Percentiles rank a stretch among this genome's conserved stretches.
phyloP scores from a whole-genome alignment of 1,140 invertebrate species.

The Euura saliciscinereae region DNA sequence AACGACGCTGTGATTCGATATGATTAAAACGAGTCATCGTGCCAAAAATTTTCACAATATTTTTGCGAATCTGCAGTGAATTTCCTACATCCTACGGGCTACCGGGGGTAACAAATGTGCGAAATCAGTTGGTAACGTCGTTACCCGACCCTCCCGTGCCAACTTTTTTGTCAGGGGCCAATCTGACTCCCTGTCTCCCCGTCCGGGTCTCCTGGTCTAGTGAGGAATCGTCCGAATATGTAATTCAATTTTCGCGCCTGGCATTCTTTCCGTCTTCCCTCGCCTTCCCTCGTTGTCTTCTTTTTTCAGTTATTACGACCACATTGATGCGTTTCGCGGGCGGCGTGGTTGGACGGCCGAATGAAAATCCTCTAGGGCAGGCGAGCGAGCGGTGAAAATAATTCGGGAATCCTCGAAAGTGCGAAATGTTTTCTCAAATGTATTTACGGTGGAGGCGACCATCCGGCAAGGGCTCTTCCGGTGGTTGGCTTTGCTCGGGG shows the following conservation, averaged over 20 bases:
- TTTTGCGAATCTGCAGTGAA: no score
- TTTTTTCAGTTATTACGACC: constrained; percentile 1
- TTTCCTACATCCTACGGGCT: no score
- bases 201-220: not conserved
- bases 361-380: not conserved
- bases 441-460: constrained; percentile 1
- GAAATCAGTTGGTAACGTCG: constrained; percentile 11
- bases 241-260: not conserved
- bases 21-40: no score
- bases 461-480: constrained; percentile 1
- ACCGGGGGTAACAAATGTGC: not conserved
- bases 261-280: constrained; percentile 5
- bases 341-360: not conserved
- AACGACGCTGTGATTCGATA: no score
- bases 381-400: not conserved
- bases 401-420: constrained; percentile 3
- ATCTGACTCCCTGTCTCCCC: not conserved
- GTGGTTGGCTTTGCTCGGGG: constrained; percentile 31
- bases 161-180: constrained; percentile 6
- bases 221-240: not conserved
- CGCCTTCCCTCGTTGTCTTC: constrained; percentile 9
- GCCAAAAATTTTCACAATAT: no score
- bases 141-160: constrained; percentile 25
- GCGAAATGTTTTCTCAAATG: constrained; percentile 10
- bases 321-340: no score